These are phyloP conservation scores for Unio pictorum DNA, from an alignment of 2,888 invertebrate genomes.

Conservation along the genomic window DNA sequence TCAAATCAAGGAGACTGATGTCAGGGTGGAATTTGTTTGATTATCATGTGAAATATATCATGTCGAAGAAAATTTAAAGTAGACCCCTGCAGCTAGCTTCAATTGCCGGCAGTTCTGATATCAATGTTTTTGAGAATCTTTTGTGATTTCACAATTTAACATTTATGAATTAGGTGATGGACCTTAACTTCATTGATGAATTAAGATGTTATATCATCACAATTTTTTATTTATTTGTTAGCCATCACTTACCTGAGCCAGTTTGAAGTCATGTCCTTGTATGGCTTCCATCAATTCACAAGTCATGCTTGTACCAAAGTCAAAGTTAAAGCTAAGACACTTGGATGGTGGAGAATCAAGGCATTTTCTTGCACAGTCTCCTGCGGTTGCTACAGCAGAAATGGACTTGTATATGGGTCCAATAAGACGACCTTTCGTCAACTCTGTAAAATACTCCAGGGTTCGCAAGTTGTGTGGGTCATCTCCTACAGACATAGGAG, in stretches of 20 bases:
- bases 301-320: constrained; percentile 24
- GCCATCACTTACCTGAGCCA: constrained; percentile 15
- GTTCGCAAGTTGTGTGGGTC: constrained; percentile 18
- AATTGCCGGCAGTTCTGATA: too few species aligned
- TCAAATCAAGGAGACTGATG: too few species aligned
- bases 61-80: too few species aligned
- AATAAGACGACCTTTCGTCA: constrained; percentile 25
- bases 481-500: not conserved
- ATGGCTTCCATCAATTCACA: constrained; percentile 47
- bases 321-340: constrained; percentile 48
- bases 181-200: too few species aligned
- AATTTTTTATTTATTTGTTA: too few species aligned
- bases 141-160: too few species aligned
- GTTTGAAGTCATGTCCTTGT: constrained; percentile 31
- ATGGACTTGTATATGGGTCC: constrained; percentile 8
- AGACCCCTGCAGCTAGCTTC: too few species aligned
- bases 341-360: constrained; percentile 18
- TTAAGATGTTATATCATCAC: too few species aligned
- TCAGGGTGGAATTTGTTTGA: too few species aligned
- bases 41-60: too few species aligned
- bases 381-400: constrained; percentile 12
- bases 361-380: constrained; percentile 38
- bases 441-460: constrained; percentile 19
- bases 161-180: too few species aligned
- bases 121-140: too few species aligned